A percentile compares a stretch with the other conserved stretches of the same genome.
Conservation (phyloP, 2,888 invertebrate species). For the Pterostichus madidus region DNA sequence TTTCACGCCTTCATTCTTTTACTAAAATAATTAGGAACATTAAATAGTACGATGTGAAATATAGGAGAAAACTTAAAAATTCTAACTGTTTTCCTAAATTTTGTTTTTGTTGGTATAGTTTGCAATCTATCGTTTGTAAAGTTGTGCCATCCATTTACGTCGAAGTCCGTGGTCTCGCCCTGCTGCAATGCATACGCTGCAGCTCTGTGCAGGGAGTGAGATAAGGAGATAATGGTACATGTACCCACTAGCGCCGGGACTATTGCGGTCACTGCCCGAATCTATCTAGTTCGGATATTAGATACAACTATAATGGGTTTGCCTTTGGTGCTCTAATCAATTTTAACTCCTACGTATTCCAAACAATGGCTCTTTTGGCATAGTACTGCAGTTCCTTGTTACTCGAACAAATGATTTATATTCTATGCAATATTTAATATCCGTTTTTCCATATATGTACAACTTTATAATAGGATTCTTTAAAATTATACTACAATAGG, state of each 20-base stretch:
- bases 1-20: no score
- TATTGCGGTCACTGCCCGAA: constrained; percentile 51
- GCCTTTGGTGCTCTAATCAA: constrained; percentile 52
- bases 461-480: no score
- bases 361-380: constrained; percentile 41
- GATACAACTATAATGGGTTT: constrained; percentile 52
- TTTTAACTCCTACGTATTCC: constrained; percentile 50
- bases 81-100: no score
- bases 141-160: background rate
- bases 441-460: constrained; percentile 2
- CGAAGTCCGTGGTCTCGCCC: constrained; percentile 14
- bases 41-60: no score
- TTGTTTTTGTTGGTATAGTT: background rate
- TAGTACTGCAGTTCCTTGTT: constrained; percentile 17
- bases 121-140: no score
- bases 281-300: constrained; percentile 52
- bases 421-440: background rate
- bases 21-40: no score
- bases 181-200: constrained; percentile 11
- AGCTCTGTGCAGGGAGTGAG: background rate
- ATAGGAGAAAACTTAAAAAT: no score
- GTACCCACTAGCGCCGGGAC: constrained; percentile 41
- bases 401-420: background rate
- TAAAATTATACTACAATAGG: no score
- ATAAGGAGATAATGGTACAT: constrained; percentile 54